Evolutionary conservation across 2,797 vertebrate genomes (phyloP).

Genomic region (Pelobates cultripes): DNA sequence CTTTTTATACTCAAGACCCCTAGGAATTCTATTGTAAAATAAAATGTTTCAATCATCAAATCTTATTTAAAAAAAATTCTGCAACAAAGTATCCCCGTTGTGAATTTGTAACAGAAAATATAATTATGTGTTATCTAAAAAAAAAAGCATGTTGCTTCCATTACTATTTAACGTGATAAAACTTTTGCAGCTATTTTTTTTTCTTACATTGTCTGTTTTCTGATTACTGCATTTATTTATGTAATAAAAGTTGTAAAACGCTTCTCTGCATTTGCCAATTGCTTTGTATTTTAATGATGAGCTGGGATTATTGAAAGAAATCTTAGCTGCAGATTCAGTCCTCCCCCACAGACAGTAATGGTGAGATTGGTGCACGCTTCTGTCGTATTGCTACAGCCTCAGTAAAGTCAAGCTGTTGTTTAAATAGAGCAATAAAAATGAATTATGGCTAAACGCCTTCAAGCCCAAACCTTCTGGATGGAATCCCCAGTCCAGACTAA

Average conservation of each 20-base stretch:
- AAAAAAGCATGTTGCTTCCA: no score
- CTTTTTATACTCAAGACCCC: slow-evolving; percentile 31
- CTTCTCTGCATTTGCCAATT: no score
- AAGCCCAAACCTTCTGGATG: slow-evolving; percentile 88
- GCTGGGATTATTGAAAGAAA: background rate
- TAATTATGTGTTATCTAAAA: no score
- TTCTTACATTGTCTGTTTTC: no score
- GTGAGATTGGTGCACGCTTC: slow-evolving; percentile 52
- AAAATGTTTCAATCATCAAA: background rate
- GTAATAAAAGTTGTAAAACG: no score
- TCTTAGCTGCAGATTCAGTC: background rate
- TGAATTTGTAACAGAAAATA: no score
- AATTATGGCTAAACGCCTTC: slow-evolving; percentile 90
- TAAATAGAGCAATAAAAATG: slow-evolving; percentile 85
- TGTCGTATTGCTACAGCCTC: slow-evolving; percentile 65
- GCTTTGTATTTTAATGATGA: no score
- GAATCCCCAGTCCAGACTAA: slow-evolving; percentile 78
- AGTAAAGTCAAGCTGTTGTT: slow-evolving; percentile 79
- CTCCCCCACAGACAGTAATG: slow-evolving; percentile 13
- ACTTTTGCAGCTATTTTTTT: no score
- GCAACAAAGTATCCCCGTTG: no score
- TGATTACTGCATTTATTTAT: no score
- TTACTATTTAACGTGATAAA: no score
- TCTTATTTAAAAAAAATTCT: no score
- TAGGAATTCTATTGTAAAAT: slow-evolving; percentile 49